phyloP scores from a whole-genome alignment of 1,140 invertebrate species.

The Diabrotica undecimpunctata region DNA sequence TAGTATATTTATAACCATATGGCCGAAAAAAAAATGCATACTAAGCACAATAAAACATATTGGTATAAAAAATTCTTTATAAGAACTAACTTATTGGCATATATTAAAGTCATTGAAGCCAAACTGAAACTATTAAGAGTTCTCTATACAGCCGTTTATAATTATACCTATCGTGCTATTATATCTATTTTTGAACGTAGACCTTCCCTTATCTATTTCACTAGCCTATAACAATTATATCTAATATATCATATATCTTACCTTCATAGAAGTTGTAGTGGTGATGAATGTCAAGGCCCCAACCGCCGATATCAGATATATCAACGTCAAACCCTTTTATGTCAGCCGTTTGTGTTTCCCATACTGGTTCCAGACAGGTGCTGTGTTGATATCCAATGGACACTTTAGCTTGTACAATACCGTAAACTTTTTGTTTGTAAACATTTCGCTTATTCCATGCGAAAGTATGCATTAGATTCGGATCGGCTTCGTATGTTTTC shows the following conservation, averaged over 20 bases:
- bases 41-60: too few species aligned
- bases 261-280: slow-evolving; percentile 98
- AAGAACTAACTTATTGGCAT: too few species aligned
- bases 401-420: slow-evolving; percentile 78
- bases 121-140: too few species aligned
- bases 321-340: slow-evolving; percentile 96
- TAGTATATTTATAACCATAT: too few species aligned
- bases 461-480: slow-evolving; percentile 90
- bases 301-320: slow-evolving; percentile 94
- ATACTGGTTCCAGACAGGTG: slow-evolving; percentile 80
- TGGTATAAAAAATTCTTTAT: too few species aligned
- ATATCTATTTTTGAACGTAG: too few species aligned
- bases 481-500: slow-evolving; percentile 92
- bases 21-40: too few species aligned
- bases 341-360: slow-evolving; percentile 90
- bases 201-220: too few species aligned
- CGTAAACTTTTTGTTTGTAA: slow-evolving; percentile 94
- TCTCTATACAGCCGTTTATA: too few species aligned
- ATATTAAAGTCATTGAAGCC: too few species aligned
- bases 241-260: neutral
- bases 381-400: slow-evolving; percentile 94
- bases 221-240: too few species aligned
- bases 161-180: too few species aligned
- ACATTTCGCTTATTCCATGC: slow-evolving; percentile 97
- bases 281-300: slow-evolving; percentile 97